phyloP scores from a whole-genome alignment of 2,888 invertebrate genomes.

The Tholera decimalis region DNA sequence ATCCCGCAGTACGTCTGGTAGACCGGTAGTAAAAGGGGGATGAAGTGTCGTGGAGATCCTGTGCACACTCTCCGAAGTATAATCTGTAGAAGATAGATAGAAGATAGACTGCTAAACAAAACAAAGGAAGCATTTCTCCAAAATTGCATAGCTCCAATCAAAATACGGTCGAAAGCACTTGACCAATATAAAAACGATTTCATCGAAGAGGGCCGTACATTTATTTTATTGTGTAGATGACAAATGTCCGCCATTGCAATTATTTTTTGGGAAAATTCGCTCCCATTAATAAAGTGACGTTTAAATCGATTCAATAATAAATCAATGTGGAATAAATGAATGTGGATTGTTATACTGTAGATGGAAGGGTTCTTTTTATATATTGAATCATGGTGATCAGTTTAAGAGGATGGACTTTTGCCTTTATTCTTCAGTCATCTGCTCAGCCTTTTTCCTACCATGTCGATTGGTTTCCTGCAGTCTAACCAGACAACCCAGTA shows the following conservation, averaged over 20 bases:
- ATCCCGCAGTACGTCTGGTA: too few species aligned
- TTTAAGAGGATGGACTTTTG: too few species aligned
- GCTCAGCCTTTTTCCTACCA: too few species aligned
- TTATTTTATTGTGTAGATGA: slow-evolving; percentile 38
- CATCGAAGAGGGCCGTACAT: slow-evolving; percentile 18
- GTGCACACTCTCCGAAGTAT: too few species aligned
- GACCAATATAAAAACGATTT: slow-evolving; percentile 34
- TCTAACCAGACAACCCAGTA: too few species aligned
- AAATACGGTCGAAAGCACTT: slow-evolving; percentile 19
- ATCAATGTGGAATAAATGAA: too few species aligned
- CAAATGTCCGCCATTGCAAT: slow-evolving; percentile 37
- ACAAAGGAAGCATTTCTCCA: neutral
- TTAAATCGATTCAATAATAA: slow-evolving; percentile 36
- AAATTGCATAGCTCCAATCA: slow-evolving; percentile 14
- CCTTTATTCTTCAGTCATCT: too few species aligned
- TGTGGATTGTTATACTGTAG: neutral
- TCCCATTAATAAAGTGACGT: slow-evolving; percentile 29
- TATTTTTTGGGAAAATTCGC: slow-evolving; percentile 20
- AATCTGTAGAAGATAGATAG: too few species aligned
- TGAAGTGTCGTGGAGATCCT: too few species aligned
- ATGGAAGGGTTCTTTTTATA: neutral
- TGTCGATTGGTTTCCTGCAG: too few species aligned
- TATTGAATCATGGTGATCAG: neutral
- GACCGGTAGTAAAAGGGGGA: too few species aligned
- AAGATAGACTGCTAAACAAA: neutral